A percentile compares a stretch with the other conserved stretches of the same genome.
phyloP scores from a whole-genome alignment of 2,797 vertebrate species.

The Coregonus suidteri region DNA sequence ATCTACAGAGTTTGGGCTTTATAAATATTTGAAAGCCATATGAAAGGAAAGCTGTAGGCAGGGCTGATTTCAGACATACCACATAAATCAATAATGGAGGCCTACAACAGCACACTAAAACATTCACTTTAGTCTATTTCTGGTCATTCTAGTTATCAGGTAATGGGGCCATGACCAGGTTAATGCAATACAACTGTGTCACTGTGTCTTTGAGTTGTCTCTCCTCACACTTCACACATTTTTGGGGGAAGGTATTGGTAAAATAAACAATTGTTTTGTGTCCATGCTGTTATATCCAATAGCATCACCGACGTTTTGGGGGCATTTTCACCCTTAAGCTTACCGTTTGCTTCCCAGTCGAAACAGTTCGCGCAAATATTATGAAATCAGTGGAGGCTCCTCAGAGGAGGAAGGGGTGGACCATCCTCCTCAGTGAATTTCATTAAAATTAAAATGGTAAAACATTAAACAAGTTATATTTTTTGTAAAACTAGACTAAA shows the following conservation, averaged over 20 bases:
- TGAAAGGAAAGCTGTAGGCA: conserved; percentile 30
- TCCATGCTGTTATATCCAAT: neutral
- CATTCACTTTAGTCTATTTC: neutral
- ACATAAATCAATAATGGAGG: conserved; percentile 23
- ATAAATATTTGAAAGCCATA: conserved; percentile 40
- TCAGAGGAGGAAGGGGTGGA: no score
- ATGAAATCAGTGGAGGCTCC: no score
- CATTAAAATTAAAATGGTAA: no score
- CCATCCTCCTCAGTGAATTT: no score
- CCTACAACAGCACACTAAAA: neutral
- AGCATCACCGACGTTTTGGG: neutral
- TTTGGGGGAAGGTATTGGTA: neutral
- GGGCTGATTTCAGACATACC: conserved; percentile 27
- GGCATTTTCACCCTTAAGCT: neutral
- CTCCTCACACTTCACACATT: neutral
- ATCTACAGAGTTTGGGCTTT: conserved; percentile 15
- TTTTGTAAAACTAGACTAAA: no score
- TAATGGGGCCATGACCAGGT: neutral
- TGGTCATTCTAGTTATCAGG: neutral
- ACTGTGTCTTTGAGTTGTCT: neutral
- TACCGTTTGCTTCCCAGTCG: no score
- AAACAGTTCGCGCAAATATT: no score
- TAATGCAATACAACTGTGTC: neutral
- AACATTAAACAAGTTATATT: no score
- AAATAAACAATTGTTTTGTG: neutral